phyloP scores from a whole-genome alignment of 2,113 vertebrate genomes.

The Mystacornis crossleyi region DNA sequence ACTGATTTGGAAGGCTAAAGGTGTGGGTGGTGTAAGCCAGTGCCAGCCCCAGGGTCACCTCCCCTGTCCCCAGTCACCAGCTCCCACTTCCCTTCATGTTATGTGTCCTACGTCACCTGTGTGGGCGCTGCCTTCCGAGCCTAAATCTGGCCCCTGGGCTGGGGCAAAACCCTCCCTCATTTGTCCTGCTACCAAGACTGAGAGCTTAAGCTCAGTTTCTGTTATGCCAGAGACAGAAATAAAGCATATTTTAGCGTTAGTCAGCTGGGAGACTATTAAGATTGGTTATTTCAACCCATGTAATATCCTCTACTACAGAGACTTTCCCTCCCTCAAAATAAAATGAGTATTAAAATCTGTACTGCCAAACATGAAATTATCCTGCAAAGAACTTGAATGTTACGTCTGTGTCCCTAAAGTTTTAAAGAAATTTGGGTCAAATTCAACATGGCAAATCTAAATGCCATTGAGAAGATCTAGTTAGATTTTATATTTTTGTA shows the following conservation, averaged over 20 bases:
- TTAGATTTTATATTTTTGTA: background rate
- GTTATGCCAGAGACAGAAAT: background rate
- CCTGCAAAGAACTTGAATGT: background rate
- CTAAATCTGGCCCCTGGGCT: background rate
- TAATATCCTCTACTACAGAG: background rate
- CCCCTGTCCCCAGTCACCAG: background rate
- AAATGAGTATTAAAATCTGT: background rate
- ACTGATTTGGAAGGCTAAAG: background rate
- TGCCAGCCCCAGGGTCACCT: background rate
- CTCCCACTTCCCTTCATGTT: background rate
- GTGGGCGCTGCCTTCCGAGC: background rate
- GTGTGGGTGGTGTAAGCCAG: background rate
- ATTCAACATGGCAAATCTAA: background rate
- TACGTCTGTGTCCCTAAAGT: background rate
- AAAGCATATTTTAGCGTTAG: background rate
- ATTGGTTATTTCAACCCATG: background rate
- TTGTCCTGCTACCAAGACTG: background rate
- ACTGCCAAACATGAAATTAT: background rate
- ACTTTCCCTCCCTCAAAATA: background rate
- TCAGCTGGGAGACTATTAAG: background rate
- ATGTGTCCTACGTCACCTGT: rapidly evolving
- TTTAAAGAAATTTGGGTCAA: background rate
- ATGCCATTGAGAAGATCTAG: background rate
- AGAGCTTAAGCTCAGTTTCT: background rate
- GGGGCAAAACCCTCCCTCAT: background rate